These are phyloP conservation scores for Lutra lutra DNA, from an alignment of 2,797 vertebrate species.

Conservation along the genomic window DNA sequence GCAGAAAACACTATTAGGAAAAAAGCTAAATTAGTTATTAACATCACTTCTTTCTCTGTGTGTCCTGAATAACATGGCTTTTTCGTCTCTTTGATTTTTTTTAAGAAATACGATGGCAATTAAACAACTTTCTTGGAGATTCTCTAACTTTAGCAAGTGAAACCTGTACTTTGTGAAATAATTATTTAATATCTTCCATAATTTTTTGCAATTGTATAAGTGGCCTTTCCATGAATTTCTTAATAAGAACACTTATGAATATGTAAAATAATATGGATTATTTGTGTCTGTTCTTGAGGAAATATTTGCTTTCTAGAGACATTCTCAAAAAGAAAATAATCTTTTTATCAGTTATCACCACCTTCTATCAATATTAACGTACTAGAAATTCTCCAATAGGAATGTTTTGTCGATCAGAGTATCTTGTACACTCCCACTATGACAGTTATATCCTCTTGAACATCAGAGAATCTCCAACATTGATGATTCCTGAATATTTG, in stretches of 20 bases:
- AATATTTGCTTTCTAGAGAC: conserved; percentile 28
- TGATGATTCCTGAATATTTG: not conserved
- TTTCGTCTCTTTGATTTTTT: not conserved
- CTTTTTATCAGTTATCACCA: not conserved
- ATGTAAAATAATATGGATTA: not conserved
- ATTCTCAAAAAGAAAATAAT: not conserved
- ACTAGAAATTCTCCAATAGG: not conserved
- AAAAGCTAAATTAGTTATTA: not conserved
- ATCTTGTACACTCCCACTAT: not conserved
- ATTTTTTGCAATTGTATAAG: not conserved
- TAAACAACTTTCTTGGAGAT: not conserved
- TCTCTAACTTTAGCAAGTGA: not conserved
- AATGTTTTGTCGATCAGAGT: not conserved
- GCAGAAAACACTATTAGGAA: not conserved
- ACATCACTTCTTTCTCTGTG: not conserved
- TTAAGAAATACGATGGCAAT: not conserved
- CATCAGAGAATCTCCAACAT: not conserved
- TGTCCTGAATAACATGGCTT: not conserved
- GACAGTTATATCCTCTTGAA: not conserved
- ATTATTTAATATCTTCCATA: not conserved
- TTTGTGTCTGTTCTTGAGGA: not conserved
- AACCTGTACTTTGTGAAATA: not conserved
- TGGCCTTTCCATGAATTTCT: not conserved
- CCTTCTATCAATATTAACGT: not conserved
- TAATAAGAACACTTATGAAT: not conserved